Percentiles rank a stretch among this genome's conserved stretches.
Conservation (phyloP, 2,888 invertebrate genomes). For the Epistrophe grossulariae region DNA sequence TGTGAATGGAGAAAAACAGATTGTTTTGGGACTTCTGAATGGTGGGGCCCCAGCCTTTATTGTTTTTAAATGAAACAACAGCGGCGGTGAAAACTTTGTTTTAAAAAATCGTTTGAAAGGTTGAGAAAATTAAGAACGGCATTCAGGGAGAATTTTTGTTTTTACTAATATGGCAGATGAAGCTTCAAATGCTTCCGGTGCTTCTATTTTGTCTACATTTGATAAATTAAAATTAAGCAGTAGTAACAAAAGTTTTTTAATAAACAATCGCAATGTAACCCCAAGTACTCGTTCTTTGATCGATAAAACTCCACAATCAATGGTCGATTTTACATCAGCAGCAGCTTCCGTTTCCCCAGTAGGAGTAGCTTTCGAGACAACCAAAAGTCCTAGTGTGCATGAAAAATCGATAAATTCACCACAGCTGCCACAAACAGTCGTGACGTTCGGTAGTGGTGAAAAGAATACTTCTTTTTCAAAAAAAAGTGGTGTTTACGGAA, state of each 20-base stretch:
- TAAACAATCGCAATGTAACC: slow-evolving; percentile 50
- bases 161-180: slow-evolving; percentile 64
- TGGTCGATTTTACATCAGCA: slow-evolving; percentile 38
- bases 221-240: slow-evolving; percentile 66
- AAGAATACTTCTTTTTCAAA: slow-evolving; percentile 25
- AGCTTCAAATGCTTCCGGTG: slow-evolving; percentile 40
- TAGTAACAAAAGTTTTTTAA: slow-evolving; percentile 49
- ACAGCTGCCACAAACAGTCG: slow-evolving; percentile 51
- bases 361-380: slow-evolving; percentile 10
- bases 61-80: slow-evolving; percentile 40
- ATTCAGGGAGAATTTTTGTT: neutral
- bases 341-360: slow-evolving; percentile 47
- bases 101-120: neutral
- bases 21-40: neutral
- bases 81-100: slow-evolving; percentile 5
- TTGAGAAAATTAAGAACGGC: slow-evolving; percentile 19
- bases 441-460: slow-evolving; percentile 45
- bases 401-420: slow-evolving; percentile 67
- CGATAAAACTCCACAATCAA: slow-evolving; percentile 48
- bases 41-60: slow-evolving; percentile 6
- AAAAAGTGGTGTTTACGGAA: slow-evolving; percentile 32
- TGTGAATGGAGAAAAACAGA: neutral
- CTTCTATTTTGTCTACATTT: slow-evolving; percentile 57
- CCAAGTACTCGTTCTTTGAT: slow-evolving; percentile 38
- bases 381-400: slow-evolving; percentile 43